Evolutionary conservation across 2,888 invertebrate species (phyloP).

Genomic region (Ennomos erosarius): DNA sequence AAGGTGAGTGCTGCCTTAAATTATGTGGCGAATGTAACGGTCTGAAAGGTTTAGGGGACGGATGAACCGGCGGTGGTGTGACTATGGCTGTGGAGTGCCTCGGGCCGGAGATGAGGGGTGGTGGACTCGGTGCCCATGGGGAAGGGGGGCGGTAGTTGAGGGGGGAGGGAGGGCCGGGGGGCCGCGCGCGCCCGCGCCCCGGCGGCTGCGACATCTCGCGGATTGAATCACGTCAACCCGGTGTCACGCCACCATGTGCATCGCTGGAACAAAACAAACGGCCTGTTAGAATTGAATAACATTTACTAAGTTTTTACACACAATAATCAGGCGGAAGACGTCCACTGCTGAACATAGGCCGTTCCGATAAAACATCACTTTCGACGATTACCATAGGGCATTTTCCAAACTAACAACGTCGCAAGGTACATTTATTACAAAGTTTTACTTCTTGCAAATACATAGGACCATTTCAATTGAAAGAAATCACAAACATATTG

Average conservation of each 20-base stretch:
- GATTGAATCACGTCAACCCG: slow-evolving; percentile 82
- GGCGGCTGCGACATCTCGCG: slow-evolving; percentile 83
- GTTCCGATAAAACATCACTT: too few species aligned
- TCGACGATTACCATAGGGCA: too few species aligned
- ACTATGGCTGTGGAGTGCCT: slow-evolving; percentile 84
- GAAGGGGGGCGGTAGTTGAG: slow-evolving; percentile 90
- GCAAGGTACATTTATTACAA: too few species aligned
- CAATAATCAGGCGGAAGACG: too few species aligned
- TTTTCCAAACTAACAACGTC: too few species aligned
- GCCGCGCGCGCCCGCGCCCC: slow-evolving; percentile 78
- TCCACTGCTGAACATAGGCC: too few species aligned
- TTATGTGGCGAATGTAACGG: slow-evolving; percentile 78
- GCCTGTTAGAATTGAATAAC: slow-evolving; percentile 2
- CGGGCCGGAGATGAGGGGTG: slow-evolving; percentile 88
- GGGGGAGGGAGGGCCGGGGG: slow-evolving; percentile 81
- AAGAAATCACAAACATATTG: too few species aligned
- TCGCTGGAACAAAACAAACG: slow-evolving; percentile 74
- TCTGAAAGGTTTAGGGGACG: slow-evolving; percentile 79
- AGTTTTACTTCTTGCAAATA: too few species aligned
- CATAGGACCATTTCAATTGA: too few species aligned
- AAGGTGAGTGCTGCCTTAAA: slow-evolving; percentile 76
- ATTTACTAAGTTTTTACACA: too few species aligned
- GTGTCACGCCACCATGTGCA: slow-evolving; percentile 82
- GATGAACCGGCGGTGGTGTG: slow-evolving; percentile 85
- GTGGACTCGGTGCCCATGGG: slow-evolving; percentile 91